Conservation (phyloP, 2,113 vertebrate genomes). For the Larimichthys crocea region DNA sequence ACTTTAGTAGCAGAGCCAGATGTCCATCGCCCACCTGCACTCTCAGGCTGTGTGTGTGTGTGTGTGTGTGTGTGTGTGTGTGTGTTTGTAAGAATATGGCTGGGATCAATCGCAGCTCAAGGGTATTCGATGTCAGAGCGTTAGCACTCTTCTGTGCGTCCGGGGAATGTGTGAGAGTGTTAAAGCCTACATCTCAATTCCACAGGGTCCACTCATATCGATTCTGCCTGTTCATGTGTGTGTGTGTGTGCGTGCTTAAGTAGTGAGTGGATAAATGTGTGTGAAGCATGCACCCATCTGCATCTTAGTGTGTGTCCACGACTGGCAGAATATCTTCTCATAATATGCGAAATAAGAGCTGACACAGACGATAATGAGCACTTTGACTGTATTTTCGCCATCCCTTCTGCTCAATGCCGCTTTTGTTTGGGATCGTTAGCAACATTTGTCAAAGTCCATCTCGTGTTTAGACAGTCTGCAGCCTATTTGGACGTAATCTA, state of each 20-base stretch:
- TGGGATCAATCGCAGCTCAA: slow-evolving; percentile 52
- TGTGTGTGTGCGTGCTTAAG: background rate
- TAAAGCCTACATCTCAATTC: slow-evolving; percentile 57
- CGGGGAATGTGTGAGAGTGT: slow-evolving; percentile 59
- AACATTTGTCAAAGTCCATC: slow-evolving; percentile 60
- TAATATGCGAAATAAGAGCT: slow-evolving; percentile 36
- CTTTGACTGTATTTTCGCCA: slow-evolving; percentile 34
- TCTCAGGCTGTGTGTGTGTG: slow-evolving; percentile 19
- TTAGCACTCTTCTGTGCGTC: slow-evolving; percentile 44
- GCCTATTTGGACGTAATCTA: slow-evolving; percentile 55
- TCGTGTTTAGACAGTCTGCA: slow-evolving; percentile 61
- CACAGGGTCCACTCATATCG: slow-evolving; percentile 42
- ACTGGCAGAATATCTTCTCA: background rate
- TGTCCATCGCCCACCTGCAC: slow-evolving; percentile 63
- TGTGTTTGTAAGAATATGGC: slow-evolving; percentile 9
- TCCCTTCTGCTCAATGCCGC: slow-evolving; percentile 41
- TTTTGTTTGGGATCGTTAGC: slow-evolving; percentile 50
- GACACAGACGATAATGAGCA: slow-evolving; percentile 28
- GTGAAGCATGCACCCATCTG: slow-evolving; percentile 23
- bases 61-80: slow-evolving; percentile 31
- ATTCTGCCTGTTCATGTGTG: slow-evolving; percentile 33
- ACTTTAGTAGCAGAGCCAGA: slow-evolving; percentile 61
- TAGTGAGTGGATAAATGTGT: background rate
- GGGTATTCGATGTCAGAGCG: slow-evolving; percentile 64
- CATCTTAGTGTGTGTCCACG: slow-evolving; percentile 16